Base-by-base conservation (phyloP, 1,140 invertebrate species). In the Conus ventricosus region DNA sequence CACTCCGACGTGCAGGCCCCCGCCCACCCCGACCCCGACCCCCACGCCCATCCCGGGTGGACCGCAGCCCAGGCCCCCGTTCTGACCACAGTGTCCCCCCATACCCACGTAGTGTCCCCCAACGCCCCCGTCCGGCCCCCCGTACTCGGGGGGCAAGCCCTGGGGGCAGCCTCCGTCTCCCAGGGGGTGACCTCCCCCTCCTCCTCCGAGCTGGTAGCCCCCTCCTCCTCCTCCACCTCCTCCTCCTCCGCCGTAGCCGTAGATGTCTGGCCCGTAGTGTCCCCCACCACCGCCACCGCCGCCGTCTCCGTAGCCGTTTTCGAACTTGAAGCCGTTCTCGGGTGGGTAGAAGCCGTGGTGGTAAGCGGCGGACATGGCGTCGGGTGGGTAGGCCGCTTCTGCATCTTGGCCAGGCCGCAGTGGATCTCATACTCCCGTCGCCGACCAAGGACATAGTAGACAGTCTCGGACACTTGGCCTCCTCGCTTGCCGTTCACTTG, bases 381-480 rank as follows among this genome's bases (percentile, higher is more conserved):
- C 91, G 85, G 84, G 89, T 90, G 85, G 75, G 80, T 90, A 92
- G 53, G 89, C 87, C 92, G 89, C 87, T 93, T 93, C 89, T 93
- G 91, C 92, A 93, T 93, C 89, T 90, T 90, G 88, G 88, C 88
- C 87, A 90, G 90, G 90, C 87, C 87, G 87, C 91, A 92, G 91
- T 92, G 92, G 91, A 93, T 92, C 91, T 90, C 92, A 92, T 91
- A 91, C 89, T 90, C 89, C 85, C 87, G 75, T 78, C 87, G 67
- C 67, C 67, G 67, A 71, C 67, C 13, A 71, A 20, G 86, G 91
- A 90, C 91, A 92, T 93, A 91, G 89, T 93, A 91, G 89, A 39
- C 0, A 39, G 39, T 39, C 39, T 39, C 0, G 39, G 39, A 39
- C 39, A 39, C 39, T 39, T 39, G 0, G 39, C 39, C 39, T 39